Conservation (phyloP, 2,113 vertebrate genomes). For the Perognathus longimembris region DNA sequence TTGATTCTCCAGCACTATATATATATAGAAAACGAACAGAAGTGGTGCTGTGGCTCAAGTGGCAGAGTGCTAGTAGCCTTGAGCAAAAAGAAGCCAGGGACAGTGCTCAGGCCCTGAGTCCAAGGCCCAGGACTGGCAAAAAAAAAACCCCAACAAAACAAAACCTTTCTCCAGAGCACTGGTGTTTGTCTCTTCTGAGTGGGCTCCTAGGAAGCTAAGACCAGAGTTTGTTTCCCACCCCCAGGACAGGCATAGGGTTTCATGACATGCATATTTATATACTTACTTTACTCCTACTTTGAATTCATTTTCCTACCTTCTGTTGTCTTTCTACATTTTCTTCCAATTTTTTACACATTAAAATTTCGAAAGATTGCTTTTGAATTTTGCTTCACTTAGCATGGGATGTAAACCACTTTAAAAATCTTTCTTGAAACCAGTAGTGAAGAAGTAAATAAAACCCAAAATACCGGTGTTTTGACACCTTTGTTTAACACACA, state of each 20-base stretch:
- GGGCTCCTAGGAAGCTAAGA: background rate
- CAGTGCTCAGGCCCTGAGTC: too few relatives aligned
- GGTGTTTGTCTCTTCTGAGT: background rate
- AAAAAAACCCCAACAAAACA: too few relatives aligned
- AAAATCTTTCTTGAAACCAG: slow-evolving; percentile 40
- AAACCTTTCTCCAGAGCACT: too few relatives aligned
- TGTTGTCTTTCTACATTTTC: slow-evolving; percentile 6
- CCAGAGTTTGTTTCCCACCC: background rate
- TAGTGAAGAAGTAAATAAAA: slow-evolving; percentile 20
- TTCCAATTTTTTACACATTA: slow-evolving; percentile 12
- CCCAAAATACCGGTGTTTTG: slow-evolving; percentile 1
- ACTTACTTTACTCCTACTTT: background rate
- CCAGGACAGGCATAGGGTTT: background rate
- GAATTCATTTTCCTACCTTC: slow-evolving; percentile 1
- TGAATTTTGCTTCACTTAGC: background rate
- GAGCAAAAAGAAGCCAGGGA: too few relatives aligned
- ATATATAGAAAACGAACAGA: too few relatives aligned
- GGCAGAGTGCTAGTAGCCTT: too few relatives aligned
- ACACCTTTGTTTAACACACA: background rate
- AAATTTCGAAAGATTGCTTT: background rate
- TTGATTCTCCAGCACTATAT: too few relatives aligned
- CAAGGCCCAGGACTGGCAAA: too few relatives aligned
- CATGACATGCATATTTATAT: background rate
- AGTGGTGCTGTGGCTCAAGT: too few relatives aligned
- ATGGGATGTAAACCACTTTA: background rate